phyloP scores from a whole-genome alignment of 2,113 vertebrate species.

The Heptranchias perlo region DNA sequence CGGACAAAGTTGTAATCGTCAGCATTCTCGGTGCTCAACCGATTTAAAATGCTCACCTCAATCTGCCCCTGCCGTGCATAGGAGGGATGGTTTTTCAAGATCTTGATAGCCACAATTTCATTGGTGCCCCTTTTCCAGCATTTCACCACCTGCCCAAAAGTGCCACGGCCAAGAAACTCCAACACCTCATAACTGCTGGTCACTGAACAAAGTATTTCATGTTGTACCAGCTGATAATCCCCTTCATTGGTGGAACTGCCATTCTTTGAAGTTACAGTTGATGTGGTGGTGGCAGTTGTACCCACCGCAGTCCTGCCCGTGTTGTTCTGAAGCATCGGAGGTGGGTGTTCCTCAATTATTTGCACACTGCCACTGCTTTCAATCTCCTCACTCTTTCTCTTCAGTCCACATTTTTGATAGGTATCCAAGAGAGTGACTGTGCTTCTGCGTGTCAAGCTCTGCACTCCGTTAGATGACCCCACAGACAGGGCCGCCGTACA shows the following conservation, averaged over 20 bases:
- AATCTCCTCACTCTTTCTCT: constrained; percentile 95
- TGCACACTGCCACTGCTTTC: constrained; percentile 97
- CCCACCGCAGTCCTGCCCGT: constrained; percentile 73
- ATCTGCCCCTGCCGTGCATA: constrained; percentile 96
- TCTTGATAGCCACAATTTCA: constrained; percentile 97
- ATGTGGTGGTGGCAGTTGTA: constrained; percentile 74
- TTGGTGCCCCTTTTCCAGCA: constrained; percentile 97
- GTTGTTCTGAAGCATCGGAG: constrained; percentile 89
- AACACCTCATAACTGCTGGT: constrained; percentile 95
- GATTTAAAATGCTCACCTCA: constrained; percentile 93
- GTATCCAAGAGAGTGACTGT: constrained; percentile 75
- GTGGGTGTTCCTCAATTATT: constrained; percentile 95
- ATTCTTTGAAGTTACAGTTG: constrained; percentile 87
- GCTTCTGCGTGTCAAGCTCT: constrained; percentile 64
- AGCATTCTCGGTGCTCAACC: constrained; percentile 90
- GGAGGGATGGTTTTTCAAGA: constrained; percentile 94
- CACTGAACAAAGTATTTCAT: constrained; percentile 95
- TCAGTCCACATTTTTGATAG: constrained; percentile 87
- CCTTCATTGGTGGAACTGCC: constrained; percentile 92
- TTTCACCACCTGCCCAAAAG: constrained; percentile 94
- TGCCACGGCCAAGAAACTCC: constrained; percentile 91
- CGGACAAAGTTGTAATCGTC: constrained; percentile 97
- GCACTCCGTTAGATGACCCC: constrained; percentile 68
- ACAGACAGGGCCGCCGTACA: constrained; percentile 64
- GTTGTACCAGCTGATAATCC: constrained; percentile 96